Conservation (phyloP, 2,113 vertebrate genomes). For the Origma solitaria region DNA sequence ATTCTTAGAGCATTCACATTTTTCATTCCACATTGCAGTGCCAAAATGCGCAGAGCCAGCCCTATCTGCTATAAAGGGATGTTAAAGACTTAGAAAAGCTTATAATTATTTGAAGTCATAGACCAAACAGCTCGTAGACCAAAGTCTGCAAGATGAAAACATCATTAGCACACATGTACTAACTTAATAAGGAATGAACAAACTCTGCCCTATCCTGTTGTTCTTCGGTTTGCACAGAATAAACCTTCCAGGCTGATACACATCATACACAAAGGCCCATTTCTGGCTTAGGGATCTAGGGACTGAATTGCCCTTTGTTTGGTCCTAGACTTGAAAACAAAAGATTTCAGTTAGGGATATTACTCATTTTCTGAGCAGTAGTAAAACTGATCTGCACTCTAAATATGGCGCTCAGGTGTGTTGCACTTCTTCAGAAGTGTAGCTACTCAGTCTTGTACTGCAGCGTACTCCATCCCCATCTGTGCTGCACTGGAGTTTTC, state of each 20-base stretch:
- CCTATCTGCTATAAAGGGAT: not conserved
- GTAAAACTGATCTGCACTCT: not conserved
- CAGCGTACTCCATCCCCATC: not conserved
- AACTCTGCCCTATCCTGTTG: not conserved
- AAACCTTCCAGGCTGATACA: conserved; percentile 1
- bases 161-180: not conserved
- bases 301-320: not conserved
- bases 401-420: not conserved
- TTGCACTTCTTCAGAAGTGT: not conserved
- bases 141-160: not conserved
- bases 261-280: not conserved
- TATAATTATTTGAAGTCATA: not conserved
- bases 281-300: not conserved
- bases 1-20: not conserved
- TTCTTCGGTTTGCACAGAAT: not conserved
- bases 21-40: not conserved
- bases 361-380: not conserved
- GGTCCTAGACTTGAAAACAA: not conserved
- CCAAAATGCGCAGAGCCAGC: not conserved
- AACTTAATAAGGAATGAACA: not conserved
- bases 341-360: not conserved
- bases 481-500: not conserved
- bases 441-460: not conserved
- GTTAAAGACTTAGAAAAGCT: not conserved
- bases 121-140: not conserved